Evolutionary conservation across 2,797 vertebrate genomes (phyloP).

Genomic region (Bradypodion ventrale): DNA sequence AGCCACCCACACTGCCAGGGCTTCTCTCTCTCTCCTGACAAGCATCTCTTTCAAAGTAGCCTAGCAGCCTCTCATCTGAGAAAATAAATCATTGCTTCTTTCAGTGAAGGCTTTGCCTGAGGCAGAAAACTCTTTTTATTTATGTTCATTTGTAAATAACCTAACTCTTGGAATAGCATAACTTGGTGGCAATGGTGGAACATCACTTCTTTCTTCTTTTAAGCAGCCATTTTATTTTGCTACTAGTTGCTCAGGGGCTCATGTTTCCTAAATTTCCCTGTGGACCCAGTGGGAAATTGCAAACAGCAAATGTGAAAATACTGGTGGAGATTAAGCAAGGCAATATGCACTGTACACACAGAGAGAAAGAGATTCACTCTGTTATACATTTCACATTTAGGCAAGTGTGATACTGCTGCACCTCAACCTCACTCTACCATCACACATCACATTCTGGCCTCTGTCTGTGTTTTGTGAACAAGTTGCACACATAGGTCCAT

Average conservation of each 20-base stretch:
- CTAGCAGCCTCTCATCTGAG: conserved; percentile 1
- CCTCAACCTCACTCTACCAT: no score
- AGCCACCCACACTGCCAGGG: neutral
- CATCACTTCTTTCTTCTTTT: neutral
- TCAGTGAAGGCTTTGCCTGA: neutral
- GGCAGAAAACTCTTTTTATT: neutral
- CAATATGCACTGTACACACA: neutral
- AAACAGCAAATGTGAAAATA: neutral
- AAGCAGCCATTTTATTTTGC: neutral
- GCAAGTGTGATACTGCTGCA: no score
- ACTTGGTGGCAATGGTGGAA: neutral
- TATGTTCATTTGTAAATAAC: neutral
- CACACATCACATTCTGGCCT: no score
- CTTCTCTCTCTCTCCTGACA: neutral
- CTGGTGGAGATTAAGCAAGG: no score
- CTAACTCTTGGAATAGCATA: neutral
- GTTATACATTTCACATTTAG: no score
- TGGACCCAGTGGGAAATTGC: neutral
- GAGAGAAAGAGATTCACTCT: neutral
- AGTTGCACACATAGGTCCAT: no score
- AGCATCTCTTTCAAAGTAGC: neutral
- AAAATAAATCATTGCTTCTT: neutral
- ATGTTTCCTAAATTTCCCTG: neutral
- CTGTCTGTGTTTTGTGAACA: no score
- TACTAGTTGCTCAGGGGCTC: neutral